These are phyloP conservation scores for Pyralis farinalis DNA, from an alignment of 2,888 invertebrate genomes.

Conservation along the genomic window DNA sequence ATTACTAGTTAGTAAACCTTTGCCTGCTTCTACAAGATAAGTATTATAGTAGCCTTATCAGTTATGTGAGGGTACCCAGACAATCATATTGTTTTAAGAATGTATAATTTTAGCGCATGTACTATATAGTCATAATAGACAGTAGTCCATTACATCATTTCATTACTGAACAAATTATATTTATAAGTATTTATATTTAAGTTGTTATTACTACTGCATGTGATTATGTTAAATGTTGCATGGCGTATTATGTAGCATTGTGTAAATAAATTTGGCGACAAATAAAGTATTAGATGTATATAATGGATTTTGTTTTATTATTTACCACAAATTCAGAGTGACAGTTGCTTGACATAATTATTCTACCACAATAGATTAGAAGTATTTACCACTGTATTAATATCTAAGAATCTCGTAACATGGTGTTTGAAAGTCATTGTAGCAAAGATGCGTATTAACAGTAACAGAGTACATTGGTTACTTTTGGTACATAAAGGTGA, in stretches of 20 bases:
- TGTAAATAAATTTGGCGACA: constrained; percentile 23
- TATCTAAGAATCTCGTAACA: too few species aligned
- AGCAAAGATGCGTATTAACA: too few species aligned
- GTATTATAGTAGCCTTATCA: too few species aligned
- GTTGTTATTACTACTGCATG: constrained; percentile 7
- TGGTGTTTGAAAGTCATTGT: too few species aligned
- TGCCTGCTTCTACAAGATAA: neutral
- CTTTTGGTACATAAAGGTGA: too few species aligned
- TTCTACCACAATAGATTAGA: too few species aligned
- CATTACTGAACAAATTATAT: constrained; percentile 7
- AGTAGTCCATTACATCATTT: neutral
- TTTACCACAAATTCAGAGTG: neutral
- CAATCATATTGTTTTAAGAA: too few species aligned
- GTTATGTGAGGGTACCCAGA: too few species aligned
- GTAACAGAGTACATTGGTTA: too few species aligned
- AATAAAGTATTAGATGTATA: constrained; percentile 14
- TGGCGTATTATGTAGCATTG: constrained; percentile 15
- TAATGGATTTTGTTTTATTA: constrained; percentile 16
- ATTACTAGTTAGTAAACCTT: constrained; percentile 5
- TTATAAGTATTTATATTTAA: constrained; percentile 6
- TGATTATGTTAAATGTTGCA: constrained; percentile 9
- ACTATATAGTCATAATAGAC: neutral
- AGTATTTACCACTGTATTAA: too few species aligned
- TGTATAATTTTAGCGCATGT: too few species aligned
- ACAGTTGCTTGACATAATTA: too few species aligned